These are phyloP conservation scores for Branchellion lobata DNA, from an alignment of 2,888 invertebrate species.

Conservation along the genomic window DNA sequence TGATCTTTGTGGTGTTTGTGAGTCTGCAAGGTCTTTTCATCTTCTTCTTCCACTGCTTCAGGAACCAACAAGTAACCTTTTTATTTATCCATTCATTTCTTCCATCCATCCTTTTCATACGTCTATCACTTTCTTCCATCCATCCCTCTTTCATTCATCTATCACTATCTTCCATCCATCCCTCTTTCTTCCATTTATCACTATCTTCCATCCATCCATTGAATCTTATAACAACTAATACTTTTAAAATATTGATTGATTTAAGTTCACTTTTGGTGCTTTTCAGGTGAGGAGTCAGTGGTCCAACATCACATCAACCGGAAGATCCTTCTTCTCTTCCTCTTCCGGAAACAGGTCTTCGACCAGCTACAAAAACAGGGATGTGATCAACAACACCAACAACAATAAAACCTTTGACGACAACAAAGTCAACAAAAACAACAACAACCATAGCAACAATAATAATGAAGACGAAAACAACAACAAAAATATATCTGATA, in stretches of 20 bases:
- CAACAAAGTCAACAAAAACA: background rate
- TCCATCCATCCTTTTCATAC: too few relatives aligned
- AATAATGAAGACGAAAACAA: too few relatives aligned
- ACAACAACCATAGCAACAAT: background rate
- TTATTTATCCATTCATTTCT: background rate
- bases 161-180: too few relatives aligned
- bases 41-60: constrained; percentile 5
- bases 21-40: constrained; percentile 5
- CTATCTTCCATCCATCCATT: too few relatives aligned
- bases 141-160: too few relatives aligned
- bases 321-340: background rate
- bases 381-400: background rate
- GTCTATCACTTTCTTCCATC: too few relatives aligned
- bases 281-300: background rate
- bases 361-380: background rate
- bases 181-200: too few relatives aligned
- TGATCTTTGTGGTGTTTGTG: background rate
- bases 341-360: background rate
- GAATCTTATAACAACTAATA: too few relatives aligned
- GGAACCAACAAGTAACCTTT: background rate
- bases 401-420: background rate
- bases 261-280: background rate
- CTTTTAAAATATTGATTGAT: too few relatives aligned
- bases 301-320: background rate
- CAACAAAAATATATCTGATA: too few relatives aligned